Conservation (phyloP, 2,888 invertebrate species). For the Pyrrhia umbra region DNA sequence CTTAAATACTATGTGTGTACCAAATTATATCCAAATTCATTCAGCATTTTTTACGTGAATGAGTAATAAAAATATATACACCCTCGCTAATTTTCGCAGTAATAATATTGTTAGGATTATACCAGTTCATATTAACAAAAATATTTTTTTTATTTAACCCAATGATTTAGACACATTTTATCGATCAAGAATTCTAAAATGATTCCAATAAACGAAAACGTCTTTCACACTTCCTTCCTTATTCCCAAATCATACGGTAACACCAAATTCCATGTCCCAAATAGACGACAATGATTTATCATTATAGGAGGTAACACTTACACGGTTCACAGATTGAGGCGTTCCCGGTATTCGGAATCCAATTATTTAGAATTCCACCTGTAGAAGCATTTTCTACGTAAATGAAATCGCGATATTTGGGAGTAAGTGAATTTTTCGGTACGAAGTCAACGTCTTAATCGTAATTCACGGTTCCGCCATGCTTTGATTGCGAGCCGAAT, state of each 20-base stretch:
- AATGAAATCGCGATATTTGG: conserved; percentile 38
- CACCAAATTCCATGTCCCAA: conserved; percentile 48
- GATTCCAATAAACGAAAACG: conserved; percentile 26
- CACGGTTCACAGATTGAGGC: conserved; percentile 55
- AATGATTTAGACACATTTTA: conserved; percentile 6
- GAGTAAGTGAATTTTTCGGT: conserved; percentile 54
- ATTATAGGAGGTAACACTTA: conserved; percentile 66
- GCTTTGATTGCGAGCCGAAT: conserved; percentile 46
- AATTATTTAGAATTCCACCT: conserved; percentile 74
- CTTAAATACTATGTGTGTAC: no score
- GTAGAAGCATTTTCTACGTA: conserved; percentile 44
- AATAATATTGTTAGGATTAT: no score
- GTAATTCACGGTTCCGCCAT: conserved; percentile 39
- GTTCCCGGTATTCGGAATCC: conserved; percentile 77
- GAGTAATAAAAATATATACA: no score
- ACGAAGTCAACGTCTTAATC: conserved; percentile 44
- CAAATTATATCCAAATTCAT: no score
- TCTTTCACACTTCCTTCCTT: conserved; percentile 13
- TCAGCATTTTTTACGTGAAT: no score
- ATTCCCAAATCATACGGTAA: conserved; percentile 44
- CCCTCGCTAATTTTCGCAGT: no score
- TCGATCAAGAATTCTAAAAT: conserved; percentile 19
- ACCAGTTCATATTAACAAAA: no score
- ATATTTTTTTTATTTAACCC: no score
- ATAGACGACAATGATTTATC: conserved; percentile 73